A percentile compares a stretch with the other conserved stretches of the same genome.
phyloP scores from a whole-genome alignment of 2,797 vertebrate species.

The Chelidonichthys spinosus region DNA sequence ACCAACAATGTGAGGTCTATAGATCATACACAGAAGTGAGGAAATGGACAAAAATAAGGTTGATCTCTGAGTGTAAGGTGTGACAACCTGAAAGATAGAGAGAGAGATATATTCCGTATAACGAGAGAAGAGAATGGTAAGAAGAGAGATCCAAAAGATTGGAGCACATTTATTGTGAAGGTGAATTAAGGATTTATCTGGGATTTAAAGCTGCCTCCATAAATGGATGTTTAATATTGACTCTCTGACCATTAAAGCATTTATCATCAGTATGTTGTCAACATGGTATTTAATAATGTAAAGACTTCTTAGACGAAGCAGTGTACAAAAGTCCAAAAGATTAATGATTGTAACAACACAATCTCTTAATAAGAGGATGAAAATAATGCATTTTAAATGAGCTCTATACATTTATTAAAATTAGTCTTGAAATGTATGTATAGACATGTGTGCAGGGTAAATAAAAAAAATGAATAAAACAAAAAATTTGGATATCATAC shows the following conservation, averaged over 20 bases:
- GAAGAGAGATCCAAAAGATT: background rate
- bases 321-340: background rate
- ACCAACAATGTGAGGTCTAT: background rate
- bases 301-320: no score
- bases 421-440: background rate
- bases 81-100: background rate
- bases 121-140: background rate
- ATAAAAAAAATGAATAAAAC: background rate
- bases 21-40: background rate
- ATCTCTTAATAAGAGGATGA: background rate
- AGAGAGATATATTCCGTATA: no score
- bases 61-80: conserved; percentile 1
- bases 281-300: no score
- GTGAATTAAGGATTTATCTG: background rate
- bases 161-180: background rate
- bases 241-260: background rate
- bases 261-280: background rate
- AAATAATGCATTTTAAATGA: background rate
- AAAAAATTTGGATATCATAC: background rate
- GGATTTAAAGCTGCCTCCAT: background rate
- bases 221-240: background rate
- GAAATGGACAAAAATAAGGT: background rate
- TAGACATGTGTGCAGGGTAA: background rate
- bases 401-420: background rate
- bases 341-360: background rate